Percentiles rank a stretch among this genome's conserved stretches.
Evolutionary conservation across 2,797 vertebrate genomes (phyloP).

Genomic region (Limosa lapponica): DNA sequence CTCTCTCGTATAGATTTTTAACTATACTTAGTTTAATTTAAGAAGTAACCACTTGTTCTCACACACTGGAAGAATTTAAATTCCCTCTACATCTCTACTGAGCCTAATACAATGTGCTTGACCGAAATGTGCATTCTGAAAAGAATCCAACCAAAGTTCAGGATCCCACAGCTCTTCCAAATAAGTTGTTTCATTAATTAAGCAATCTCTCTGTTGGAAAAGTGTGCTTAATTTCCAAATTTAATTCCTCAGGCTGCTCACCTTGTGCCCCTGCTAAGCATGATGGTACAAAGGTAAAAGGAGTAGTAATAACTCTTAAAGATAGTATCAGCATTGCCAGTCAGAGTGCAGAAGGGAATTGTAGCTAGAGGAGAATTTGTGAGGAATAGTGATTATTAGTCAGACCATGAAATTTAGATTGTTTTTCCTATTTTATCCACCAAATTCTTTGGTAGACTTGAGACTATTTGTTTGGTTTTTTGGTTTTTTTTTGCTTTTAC

Average conservation of each 20-base stretch:
- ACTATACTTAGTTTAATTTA: background rate
- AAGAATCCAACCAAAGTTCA: background rate
- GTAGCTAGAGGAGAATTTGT: background rate
- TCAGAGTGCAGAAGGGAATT: background rate
- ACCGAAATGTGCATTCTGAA: background rate
- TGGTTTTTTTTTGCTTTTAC: background rate
- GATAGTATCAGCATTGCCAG: background rate
- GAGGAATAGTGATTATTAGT: background rate
- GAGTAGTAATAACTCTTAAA: background rate
- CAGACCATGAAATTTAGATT: background rate
- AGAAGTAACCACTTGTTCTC: background rate
- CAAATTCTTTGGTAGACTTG: background rate
- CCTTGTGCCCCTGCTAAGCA: background rate
- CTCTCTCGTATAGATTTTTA: background rate
- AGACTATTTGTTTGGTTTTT: background rate
- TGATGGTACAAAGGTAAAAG: background rate
- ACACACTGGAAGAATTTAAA: background rate
- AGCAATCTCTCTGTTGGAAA: background rate
- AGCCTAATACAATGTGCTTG: background rate
- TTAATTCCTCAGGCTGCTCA: slow-evolving; percentile 17
- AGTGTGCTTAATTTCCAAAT: background rate
- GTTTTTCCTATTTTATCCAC: background rate
- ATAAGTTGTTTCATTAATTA: background rate
- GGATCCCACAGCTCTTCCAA: background rate
- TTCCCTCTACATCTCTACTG: background rate